Conservation (phyloP, 2,113 vertebrate species). For the Sciurus niger region DNA sequence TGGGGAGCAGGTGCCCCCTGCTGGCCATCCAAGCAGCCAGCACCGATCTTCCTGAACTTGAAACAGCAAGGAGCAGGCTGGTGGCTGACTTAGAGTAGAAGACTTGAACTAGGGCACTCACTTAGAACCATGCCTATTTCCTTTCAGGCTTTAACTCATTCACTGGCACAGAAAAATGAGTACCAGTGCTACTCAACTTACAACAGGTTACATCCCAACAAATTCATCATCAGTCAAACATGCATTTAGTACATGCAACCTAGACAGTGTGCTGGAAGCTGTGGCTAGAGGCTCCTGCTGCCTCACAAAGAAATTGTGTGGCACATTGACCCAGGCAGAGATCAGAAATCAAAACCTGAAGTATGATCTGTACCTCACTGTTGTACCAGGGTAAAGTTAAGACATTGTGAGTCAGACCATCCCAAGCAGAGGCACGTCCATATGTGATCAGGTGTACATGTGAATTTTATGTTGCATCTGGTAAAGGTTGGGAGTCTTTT, state of each 20-base stretch:
- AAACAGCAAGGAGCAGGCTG: too few relatives aligned
- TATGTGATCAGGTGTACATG: neutral
- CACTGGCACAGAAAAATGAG: neutral
- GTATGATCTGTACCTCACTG: neutral
- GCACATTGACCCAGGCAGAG: neutral
- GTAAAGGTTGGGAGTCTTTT: neutral
- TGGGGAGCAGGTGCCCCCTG: constrained; percentile 57
- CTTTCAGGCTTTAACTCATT: constrained; percentile 47
- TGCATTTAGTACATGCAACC: neutral
- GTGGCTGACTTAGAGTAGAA: too few relatives aligned
- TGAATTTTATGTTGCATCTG: constrained; percentile 42
- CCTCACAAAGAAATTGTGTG: neutral
- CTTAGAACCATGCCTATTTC: neutral
- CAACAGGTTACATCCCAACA: neutral
- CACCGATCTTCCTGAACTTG: neutral
- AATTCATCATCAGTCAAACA: neutral
- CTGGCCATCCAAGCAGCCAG: constrained; percentile 51
- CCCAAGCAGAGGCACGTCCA: neutral
- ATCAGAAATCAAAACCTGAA: neutral
- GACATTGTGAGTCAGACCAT: neutral
- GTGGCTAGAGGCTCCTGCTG: neutral
- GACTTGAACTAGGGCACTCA: neutral
- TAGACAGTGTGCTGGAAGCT: neutral
- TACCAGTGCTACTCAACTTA: neutral
- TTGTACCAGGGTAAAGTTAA: neutral